phyloP scores from a whole-genome alignment of 2,888 invertebrate genomes.

The Vesta saturnalis region DNA sequence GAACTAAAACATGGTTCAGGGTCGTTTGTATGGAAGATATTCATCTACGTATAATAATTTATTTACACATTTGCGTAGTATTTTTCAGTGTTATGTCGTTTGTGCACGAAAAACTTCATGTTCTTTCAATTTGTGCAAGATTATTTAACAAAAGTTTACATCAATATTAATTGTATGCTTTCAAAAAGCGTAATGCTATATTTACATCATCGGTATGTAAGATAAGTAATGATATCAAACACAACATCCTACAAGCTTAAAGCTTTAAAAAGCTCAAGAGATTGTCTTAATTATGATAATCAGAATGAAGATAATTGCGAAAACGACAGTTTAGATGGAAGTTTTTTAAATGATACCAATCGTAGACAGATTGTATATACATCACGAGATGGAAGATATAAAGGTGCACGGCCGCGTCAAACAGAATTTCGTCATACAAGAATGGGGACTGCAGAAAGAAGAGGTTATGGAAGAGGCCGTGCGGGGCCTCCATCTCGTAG shows the following conservation, averaged over 20 bases:
- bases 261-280: slow-evolving; percentile 67
- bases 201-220: slow-evolving; percentile 58
- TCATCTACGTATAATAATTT: background rate
- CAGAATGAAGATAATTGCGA: slow-evolving; percentile 63
- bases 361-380: slow-evolving; percentile 46
- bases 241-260: slow-evolving; percentile 72
- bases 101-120: slow-evolving; percentile 31
- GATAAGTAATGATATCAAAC: slow-evolving; percentile 73
- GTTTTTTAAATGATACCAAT: slow-evolving; percentile 49
- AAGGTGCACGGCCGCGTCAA: slow-evolving; percentile 42
- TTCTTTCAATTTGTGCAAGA: slow-evolving; percentile 27
- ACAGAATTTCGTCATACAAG: slow-evolving; percentile 53
- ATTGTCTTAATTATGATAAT: slow-evolving; percentile 61
- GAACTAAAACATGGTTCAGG: too few species aligned
- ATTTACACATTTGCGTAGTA: slow-evolving; percentile 23
- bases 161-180: slow-evolving; percentile 15
- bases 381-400: slow-evolving; percentile 49
- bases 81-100: slow-evolving; percentile 29
- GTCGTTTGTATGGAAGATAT: too few species aligned
- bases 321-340: slow-evolving; percentile 54
- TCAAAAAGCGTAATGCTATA: slow-evolving; percentile 23
- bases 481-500: slow-evolving; percentile 48
- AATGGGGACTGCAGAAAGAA: slow-evolving; percentile 48
- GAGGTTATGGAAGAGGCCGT: slow-evolving; percentile 50
- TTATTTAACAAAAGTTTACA: slow-evolving; percentile 19